These are phyloP conservation scores for Rhabdomys dilectus DNA, from an alignment of 2,113 vertebrate genomes.

Conservation along the genomic window DNA sequence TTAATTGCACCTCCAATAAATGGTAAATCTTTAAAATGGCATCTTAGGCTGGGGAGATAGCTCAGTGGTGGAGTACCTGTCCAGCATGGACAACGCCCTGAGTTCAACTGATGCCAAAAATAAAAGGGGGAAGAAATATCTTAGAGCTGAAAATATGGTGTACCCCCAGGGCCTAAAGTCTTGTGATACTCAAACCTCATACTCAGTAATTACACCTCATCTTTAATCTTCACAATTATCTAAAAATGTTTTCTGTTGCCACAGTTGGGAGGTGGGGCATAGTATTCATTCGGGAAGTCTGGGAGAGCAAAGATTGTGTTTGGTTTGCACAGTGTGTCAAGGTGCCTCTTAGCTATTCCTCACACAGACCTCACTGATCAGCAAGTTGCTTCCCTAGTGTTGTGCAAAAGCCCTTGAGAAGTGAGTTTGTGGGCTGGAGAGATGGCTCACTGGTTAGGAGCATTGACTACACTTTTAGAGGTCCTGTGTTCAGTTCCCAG, in stretches of 20 bases:
- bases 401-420: not conserved
- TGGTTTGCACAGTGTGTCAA: not conserved
- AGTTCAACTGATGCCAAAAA: not conserved
- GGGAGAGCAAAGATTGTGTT: not conserved
- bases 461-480: too few relatives aligned
- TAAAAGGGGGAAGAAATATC: not conserved
- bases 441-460: too few relatives aligned
- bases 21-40: conserved; percentile 12
- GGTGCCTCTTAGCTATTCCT: not conserved
- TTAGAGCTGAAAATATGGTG: not conserved
- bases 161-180: not conserved
- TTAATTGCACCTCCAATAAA: not conserved
- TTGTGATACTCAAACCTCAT: not conserved
- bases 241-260: not conserved
- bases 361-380: not conserved
- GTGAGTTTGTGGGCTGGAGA: not conserved
- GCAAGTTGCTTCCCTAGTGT: not conserved
- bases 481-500: too few relatives aligned
- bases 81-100: not conserved
- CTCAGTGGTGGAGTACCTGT: not conserved
- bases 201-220: not conserved
- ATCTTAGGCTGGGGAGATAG: not conserved
- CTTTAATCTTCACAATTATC: not conserved
- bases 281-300: not conserved
- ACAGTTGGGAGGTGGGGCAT: not conserved